Base-by-base conservation (phyloP, 2,113 vertebrate genomes). In the Oncorhynchus kisutch region DNA sequence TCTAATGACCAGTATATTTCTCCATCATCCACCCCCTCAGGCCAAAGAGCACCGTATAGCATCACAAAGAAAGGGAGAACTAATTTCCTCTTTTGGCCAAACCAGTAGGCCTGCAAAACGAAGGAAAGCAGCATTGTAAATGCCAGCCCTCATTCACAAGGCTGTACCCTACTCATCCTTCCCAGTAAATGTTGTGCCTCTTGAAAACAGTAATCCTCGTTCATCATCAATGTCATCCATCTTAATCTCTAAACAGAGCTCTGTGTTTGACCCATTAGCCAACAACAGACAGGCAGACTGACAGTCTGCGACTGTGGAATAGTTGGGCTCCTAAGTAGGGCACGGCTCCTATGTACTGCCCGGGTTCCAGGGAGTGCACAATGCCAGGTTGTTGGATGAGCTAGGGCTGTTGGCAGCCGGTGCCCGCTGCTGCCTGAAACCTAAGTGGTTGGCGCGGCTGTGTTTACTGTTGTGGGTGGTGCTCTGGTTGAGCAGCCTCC, bases 1-100 rank as follows among this genome's bases (percentile, higher is more conserved):
- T 78, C 39, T 76, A 20, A 16, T 20, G 34, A 49, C 74, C 68
- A 34, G 73, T 59, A 60, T 31, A 48, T 75, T 73, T 14, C 24
- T 4, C 59, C 6, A 11, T 78, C 39, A 12, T 45, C 39, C 39
- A 45, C 39, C 39, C 9, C 75, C 57, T 69, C 59, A 39, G 60
- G 48, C 72, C 68, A 57, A 76, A 16, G 31, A n/a, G 5, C n/a
- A 57, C 51, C 20, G 18, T 5, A 57, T 25, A 31, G 29, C 34
- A 45, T n/a, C 7, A 25, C 5, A 7, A 48, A 57, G 20, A 14
- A 57, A 57, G 7, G 16, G 68, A 22, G 5, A 1, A 7, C 18
- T 82, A 65, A 78, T 75, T 87, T 84, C 83, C 79, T 76, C 48
- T 72, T 11, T 48, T 45, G 39, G 39, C 39, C 11, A 45, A 45